Evolutionary conservation across 2,888 invertebrate species (phyloP).

Genomic region (Drosophila subquinaria): DNA sequence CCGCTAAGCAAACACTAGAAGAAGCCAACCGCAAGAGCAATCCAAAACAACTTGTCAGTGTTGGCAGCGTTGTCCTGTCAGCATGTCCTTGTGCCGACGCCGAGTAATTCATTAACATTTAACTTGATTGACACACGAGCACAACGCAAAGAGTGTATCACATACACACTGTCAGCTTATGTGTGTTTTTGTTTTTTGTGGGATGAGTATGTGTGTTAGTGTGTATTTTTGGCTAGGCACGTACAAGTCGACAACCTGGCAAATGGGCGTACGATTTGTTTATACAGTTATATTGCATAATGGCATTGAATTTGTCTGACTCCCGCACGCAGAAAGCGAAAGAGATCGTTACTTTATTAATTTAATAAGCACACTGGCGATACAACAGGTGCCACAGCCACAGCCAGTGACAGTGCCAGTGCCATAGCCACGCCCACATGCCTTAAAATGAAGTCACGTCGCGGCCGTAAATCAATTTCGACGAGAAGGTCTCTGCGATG

Average conservation of each 20-base stretch:
- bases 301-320: slow-evolving; percentile 66
- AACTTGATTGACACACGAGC: slow-evolving; percentile 78
- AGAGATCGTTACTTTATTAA: slow-evolving; percentile 70
- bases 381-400: slow-evolving; percentile 67
- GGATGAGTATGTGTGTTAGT: slow-evolving; percentile 1
- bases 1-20: slow-evolving; percentile 13
- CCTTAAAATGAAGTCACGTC: slow-evolving; percentile 75
- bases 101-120: slow-evolving; percentile 81
- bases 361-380: slow-evolving; percentile 67
- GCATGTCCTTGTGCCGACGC: slow-evolving; percentile 62
- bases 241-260: slow-evolving; percentile 33
- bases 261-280: slow-evolving; percentile 62
- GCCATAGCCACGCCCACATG: background rate
- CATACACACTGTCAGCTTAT: background rate
- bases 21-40: slow-evolving; percentile 43
- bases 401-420: slow-evolving; percentile 3
- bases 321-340: slow-evolving; percentile 31
- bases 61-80: slow-evolving; percentile 65
- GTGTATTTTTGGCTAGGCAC: slow-evolving; percentile 49
- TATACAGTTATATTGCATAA: slow-evolving; percentile 76
- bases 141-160: slow-evolving; percentile 12
- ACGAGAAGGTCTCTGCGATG: slow-evolving; percentile 60
- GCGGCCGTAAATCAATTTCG: slow-evolving; percentile 76
- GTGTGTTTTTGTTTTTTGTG: background rate
- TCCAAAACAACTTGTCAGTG: slow-evolving; percentile 72